Evolutionary conservation across 2,797 vertebrate species (phyloP), one percentile per base, ranked within the genome.

Genomic region (Bovichtus variegatus): DNA sequence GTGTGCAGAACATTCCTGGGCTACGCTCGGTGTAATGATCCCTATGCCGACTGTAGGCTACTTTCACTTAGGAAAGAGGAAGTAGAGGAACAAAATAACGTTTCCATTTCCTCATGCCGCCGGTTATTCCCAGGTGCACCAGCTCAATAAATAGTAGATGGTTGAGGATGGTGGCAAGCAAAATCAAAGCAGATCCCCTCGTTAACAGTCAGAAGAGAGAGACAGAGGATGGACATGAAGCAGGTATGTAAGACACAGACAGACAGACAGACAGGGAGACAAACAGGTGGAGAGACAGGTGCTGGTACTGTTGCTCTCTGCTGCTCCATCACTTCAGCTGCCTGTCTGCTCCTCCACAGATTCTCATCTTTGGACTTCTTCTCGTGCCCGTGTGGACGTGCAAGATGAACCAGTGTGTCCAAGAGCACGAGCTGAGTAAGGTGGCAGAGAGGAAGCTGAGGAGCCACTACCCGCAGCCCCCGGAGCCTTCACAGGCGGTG

Each of bases 31-130:
- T n/a, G n/a, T n/a, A n/a, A n/a, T n/a, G n/a, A n/a, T n/a, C n/a
- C n/a, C n/a, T n/a, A 40, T 25, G 7, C 41, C 21, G 11, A 0
- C 6, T 54, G 10, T 3, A 2, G 15, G 12, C n/a, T 1, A 31
- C 44, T 78, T 59, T 78, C 74, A 54, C 60, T 38, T 0, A 55
- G 29, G 12, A 29, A 81, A 81, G 65, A 74, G 81, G 81, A 87
- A 87, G 78, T 63, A 0, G 1, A 69, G 43, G 31, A 86, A 74
- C 50, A 74, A 62, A 87, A 81, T 59, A 13, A 7, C 46, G 6
- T 92, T 91, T 85, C 77, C 78, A 86, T 87, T 93, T 92, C 90
- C 93, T 93, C 85, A 59, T 91, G 63, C 68, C 9, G 16, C 74
- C 31, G 91, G 82, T 78, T 85, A 91, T 90, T 65, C 87, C 91